Evolutionary conservation across 1,140 invertebrate genomes (phyloP).

Genomic region (Chrysopa pallens): DNA sequence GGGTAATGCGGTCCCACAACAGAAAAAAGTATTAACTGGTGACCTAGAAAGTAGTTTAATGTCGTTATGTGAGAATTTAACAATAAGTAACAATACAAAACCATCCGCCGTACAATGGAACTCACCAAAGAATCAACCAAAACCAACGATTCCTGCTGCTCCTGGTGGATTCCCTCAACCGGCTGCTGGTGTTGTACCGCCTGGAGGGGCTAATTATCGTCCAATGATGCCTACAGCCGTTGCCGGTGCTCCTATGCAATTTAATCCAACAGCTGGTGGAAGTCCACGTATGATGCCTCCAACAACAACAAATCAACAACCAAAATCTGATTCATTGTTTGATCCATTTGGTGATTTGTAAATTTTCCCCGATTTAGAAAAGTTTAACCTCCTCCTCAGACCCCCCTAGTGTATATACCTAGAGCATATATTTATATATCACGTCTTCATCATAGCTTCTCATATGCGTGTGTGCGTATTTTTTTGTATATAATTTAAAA

Average conservation of each 20-base stretch:
- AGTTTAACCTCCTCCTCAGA: too few species aligned
- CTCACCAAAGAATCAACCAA: conserved; percentile 71
- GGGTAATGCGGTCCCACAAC: conserved; percentile 22
- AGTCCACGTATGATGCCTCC: conserved; percentile 12
- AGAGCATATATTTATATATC: too few species aligned
- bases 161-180: conserved; percentile 63
- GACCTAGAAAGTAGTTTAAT: conserved; percentile 84
- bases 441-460: too few species aligned
- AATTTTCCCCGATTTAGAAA: background rate
- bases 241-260: conserved; percentile 2
- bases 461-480: too few species aligned
- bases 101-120: conserved; percentile 54
- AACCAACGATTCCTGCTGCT: conserved; percentile 45
- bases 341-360: conserved; percentile 23
- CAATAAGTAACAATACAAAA: conserved; percentile 57
- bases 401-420: too few species aligned
- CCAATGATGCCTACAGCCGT: conserved; percentile 41
- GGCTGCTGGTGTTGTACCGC: conserved; percentile 54
- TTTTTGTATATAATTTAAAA: too few species aligned
- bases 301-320: conserved; percentile 5
- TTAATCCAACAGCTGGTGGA: conserved; percentile 6
- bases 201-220: conserved; percentile 47
- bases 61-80: conserved; percentile 76
- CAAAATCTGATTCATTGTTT: conserved; percentile 14
- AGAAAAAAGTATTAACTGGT: conserved; percentile 62